phyloP scores from a whole-genome alignment of 2,888 invertebrate genomes.

The Caenorhabditis sp. region DNA sequence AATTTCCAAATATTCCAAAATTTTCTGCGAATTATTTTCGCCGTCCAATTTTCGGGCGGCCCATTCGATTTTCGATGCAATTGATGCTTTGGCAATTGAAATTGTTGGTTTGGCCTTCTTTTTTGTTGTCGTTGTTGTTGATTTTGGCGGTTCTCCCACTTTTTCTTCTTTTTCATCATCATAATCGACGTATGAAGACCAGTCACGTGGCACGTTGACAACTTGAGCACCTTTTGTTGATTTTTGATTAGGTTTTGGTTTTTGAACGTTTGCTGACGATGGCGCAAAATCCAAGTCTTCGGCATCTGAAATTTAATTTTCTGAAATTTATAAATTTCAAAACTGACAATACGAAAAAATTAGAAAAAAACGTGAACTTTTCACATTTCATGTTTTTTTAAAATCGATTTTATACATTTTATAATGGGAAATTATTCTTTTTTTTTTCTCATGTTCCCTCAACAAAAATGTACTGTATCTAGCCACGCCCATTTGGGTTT shows the following conservation, averaged over 20 bases:
- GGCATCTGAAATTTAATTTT: slow-evolving; percentile 15
- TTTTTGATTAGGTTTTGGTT: neutral
- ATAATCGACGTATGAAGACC: slow-evolving; percentile 6
- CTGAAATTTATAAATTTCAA: too few relatives aligned
- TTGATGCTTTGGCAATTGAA: neutral
- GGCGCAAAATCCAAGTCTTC: slow-evolving; percentile 31
- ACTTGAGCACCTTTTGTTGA: neutral
- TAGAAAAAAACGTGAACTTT: too few relatives aligned
- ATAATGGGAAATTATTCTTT: too few relatives aligned
- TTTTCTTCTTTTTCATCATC: neutral
- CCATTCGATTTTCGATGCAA: slow-evolving; percentile 20
- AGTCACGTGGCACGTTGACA: neutral
- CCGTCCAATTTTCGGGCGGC: slow-evolving; percentile 12
- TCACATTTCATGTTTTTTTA: too few relatives aligned
- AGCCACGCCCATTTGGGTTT: too few relatives aligned
- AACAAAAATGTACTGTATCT: too few relatives aligned
- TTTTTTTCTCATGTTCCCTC: too few relatives aligned
- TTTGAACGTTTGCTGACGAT: neutral
- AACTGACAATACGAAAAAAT: too few relatives aligned
- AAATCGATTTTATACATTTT: too few relatives aligned
- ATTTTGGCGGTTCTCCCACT: neutral
- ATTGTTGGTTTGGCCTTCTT: neutral
- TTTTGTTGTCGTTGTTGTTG: neutral
- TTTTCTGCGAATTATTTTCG: slow-evolving; percentile 3
- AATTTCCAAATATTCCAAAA: slow-evolving; percentile 6